Base-by-base conservation (phyloP, 2,888 invertebrate species). In the Lepidonotus clava region DNA sequence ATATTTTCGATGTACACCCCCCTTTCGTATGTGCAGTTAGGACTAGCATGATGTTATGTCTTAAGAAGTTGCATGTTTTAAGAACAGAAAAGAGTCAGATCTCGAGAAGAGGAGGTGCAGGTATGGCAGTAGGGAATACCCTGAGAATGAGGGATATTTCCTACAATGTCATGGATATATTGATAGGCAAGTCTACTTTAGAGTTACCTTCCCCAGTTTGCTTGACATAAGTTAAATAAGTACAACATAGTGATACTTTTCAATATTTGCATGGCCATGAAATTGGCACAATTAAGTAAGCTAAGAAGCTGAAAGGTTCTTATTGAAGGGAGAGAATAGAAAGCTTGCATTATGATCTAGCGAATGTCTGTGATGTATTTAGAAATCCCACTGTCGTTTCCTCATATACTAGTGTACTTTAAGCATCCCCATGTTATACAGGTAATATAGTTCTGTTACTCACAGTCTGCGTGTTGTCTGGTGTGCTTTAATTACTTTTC, bases 301-400 rank as follows among this genome's bases (percentile, higher is more conserved):
- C n/a, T 14, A 24, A 11, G 8, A 2, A 61, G 61, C 28, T 5
- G 61, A 61, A 11, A 32, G 28, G 24, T 11, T 2, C 32, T 28
- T 61, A 32, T 61, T 28, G 24, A 28, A 28, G 56, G 8, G 21
- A n/a, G 53, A 53, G 21, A 18, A 2, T 53, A 61, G 61, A 61
- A 18, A 28, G 61, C 61, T 61, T 61, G 61, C 61, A 61, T 61
- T 61, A 28, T 61, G 11, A 24, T 24, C 28, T 61, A 11, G 46
- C 46, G 24, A 61, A 61, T 61, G 61, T n/a, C 61, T 61, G 61
- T 61, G 61, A 61, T 61, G 61, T 61, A 61, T 24, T 28, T 61
- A 61, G 61, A 61, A 61, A 61, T 61, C 61, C 61, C 61, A 61
- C 1, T 2, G n/a, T 24, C 5, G 1, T 61, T 61, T 61, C 24